phyloP scores from a whole-genome alignment of 2,797 vertebrate species.

The Allochrocebus solatus region DNA sequence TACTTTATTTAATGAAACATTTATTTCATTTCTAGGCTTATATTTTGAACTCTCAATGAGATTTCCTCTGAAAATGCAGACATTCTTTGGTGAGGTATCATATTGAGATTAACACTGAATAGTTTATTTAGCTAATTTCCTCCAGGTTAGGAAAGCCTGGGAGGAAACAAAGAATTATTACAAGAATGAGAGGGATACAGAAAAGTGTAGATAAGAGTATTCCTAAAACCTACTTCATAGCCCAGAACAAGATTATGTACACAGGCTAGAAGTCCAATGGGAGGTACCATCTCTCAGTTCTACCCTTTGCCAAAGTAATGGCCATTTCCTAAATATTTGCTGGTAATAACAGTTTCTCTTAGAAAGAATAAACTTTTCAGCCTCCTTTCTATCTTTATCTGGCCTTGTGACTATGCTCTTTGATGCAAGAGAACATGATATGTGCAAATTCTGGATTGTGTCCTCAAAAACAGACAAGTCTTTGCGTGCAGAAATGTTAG shows the following conservation, averaged over 20 bases:
- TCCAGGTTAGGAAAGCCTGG: neutral
- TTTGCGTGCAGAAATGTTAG: neutral
- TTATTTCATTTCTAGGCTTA: conserved; percentile 5
- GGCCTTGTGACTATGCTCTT: neutral
- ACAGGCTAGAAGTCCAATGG: neutral
- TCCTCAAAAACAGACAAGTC: neutral
- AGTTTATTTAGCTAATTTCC: neutral
- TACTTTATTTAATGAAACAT: neutral
- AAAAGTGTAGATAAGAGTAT: neutral
- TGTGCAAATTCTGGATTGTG: neutral
- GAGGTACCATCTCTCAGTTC: neutral
- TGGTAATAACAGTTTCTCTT: neutral
- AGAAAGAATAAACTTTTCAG: neutral
- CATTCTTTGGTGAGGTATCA: neutral
- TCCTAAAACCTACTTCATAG: neutral
- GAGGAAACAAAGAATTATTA: neutral
- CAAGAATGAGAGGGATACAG: neutral
- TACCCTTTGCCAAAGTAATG: neutral
- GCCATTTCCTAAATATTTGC: neutral
- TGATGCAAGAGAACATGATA: neutral
- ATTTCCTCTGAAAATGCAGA: conserved; percentile 34
- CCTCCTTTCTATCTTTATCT: neutral
- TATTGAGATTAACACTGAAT: neutral
- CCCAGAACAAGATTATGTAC: neutral
- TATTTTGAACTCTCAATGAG: neutral